Evolutionary conservation across 2,797 vertebrate species (phyloP), one percentile per base, ranked within the genome.

Genomic region (Alosa sapidissima): DNA sequence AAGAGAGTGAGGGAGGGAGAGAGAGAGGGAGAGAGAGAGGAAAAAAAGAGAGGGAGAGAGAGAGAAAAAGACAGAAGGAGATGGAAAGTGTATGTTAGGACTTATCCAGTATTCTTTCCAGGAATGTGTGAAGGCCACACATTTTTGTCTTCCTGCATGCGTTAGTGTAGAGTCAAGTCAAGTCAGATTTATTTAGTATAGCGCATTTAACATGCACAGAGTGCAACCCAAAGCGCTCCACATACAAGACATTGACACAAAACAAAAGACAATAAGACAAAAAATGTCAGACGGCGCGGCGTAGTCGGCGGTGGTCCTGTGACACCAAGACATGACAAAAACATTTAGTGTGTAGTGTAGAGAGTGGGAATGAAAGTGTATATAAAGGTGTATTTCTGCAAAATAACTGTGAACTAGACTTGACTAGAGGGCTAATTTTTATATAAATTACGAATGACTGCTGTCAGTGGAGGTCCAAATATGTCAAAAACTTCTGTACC

Each of bases 21-120:
- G n/a, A 9, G 60, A 62, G 60, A 9, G 60, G 28, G 60, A 62
- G 60, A 36, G 28, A 9, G 28, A 9, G 62, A 28, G 62, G 33
- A 10, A 21, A 13, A 58, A 62, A 21, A 62, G 62, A 62, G 58
- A 62, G 58, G 24, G 58, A 62, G 21, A 62, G n/a, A 28, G 65
- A 72, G 68, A 75, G 33, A 75, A 33, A 41, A 11, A 75, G 24
- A 75, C 14, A 75, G 33, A 75, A 33, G 16, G 33, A 75, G 24
- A 75, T 36, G 68, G 36, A 75, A 45, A 75, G 8, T 65, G 62
- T 24, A 65, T 65, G 62, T 65, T 65, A 28, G 60, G n/a, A 41
- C 60, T n/a, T 75, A 75, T 75, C 68, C 33, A 75, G 68, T 41
- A 45, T 75, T 75, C 68, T 75, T 75, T 75, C 68, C 68, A 75